Evolutionary conservation across 2,113 vertebrate species (phyloP), one percentile per base, ranked within the genome.

Genomic region (Platycercus adscitus): DNA sequence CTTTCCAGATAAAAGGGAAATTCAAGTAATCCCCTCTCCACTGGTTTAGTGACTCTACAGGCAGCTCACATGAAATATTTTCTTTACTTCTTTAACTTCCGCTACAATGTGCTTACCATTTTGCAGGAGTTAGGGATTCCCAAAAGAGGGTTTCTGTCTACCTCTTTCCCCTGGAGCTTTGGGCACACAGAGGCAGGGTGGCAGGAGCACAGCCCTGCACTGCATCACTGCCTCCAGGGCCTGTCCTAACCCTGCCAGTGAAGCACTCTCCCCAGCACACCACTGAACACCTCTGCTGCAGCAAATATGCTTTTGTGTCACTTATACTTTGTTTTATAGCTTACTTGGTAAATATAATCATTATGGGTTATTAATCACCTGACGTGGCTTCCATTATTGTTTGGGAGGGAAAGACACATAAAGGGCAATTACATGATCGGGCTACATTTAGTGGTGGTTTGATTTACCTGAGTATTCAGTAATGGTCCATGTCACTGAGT

Each of bases 1-100:
- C 58, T 97, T 97, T 96, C 97, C 88, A 78, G 92, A 87, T 95
- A 78, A 96, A 95, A 94, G 65, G 81, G 92, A 93, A 97, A 95
- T 89, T 75, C 52, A 88, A 89, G 60, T 26, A 61, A 50, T 90
- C 70, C 83, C 68, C 92, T 86, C 56, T 80, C 65, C 43, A 43
- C 80, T 68, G 71, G 21, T 35, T 79, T 21, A 43, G 89, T 70
- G 85, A 66, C 79, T 72, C 70, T 94, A n/a, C 56, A 52, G 64
- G 68, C 88, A 93, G 68, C 76, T 35, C 37, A 66, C 69, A 56
- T 29, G 13, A 4, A 11, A 2, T 70, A n/a, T 73, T 88, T 80
- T 58, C 21, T 63, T 82, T 49, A 49, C 29, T 81, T 7, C 44
- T 69, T 91, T 93, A 55, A 61, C 35, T 88, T 88, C 21, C 21